Evolutionary conservation across 2,888 invertebrate species (phyloP).

Genomic region (Neocrepidodera transversa): DNA sequence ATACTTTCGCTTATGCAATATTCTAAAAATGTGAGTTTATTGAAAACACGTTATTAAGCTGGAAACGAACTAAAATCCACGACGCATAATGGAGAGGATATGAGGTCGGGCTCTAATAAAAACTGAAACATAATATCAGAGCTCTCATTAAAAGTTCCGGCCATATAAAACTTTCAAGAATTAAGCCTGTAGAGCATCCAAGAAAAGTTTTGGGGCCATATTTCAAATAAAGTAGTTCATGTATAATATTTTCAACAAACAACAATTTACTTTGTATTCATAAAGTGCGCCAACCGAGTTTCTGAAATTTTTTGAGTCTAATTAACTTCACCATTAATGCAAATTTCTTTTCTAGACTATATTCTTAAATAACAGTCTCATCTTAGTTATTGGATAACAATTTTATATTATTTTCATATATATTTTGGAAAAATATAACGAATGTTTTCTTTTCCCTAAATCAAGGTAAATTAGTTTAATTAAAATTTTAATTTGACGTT

Average conservation of each 20-base stretch:
- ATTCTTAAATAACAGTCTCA: no score
- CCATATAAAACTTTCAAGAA: slow-evolving; percentile 24
- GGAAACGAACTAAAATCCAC: background rate
- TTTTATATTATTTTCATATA: no score
- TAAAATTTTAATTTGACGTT: no score
- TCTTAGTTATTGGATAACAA: no score
- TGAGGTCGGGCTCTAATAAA: slow-evolving; percentile 10
- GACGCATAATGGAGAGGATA: slow-evolving; percentile 9
- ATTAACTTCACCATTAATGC: slow-evolving; percentile 16
- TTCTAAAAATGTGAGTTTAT: background rate
- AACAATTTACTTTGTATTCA: slow-evolving; percentile 32
- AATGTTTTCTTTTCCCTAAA: no score
- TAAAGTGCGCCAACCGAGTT: slow-evolving; percentile 26
- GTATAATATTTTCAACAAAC: slow-evolving; percentile 35
- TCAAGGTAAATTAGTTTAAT: no score
- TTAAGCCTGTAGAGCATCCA: slow-evolving; percentile 22
- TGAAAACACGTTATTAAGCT: background rate
- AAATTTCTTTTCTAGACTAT: no score
- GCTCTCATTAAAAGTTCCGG: slow-evolving; percentile 25
- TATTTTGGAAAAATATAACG: no score
- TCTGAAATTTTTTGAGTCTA: slow-evolving; percentile 16
- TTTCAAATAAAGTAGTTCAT: slow-evolving; percentile 28
- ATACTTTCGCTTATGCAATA: background rate
- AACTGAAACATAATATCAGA: slow-evolving; percentile 25
- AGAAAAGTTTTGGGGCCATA: slow-evolving; percentile 26